Conservation (phyloP, 23 tunicate species). For the Oikopleura albicans region DNA sequence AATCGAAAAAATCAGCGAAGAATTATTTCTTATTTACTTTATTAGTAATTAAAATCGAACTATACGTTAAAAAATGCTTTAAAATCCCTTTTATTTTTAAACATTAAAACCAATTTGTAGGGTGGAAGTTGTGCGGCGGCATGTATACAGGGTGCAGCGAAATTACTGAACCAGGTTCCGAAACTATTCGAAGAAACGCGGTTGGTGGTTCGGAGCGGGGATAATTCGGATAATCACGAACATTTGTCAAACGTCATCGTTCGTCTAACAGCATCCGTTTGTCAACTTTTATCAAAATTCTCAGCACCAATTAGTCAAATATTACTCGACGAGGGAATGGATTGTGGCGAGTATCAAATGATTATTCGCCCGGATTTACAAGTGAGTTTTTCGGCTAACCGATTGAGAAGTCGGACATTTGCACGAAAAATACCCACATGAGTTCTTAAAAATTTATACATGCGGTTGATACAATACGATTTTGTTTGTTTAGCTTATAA, state of each 20-base stretch:
- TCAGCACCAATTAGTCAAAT: background rate
- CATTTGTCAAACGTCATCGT: background rate
- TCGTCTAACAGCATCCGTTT: background rate
- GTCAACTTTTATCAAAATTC: background rate
- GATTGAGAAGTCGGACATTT: too few species aligned
- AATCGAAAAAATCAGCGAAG: too few species aligned
- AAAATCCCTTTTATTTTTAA: too few species aligned
- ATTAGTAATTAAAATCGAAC: too few species aligned
- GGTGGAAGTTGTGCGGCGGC: background rate
- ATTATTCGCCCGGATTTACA: background rate
- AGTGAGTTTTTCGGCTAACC: too few species aligned
- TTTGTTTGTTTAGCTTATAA: too few species aligned
- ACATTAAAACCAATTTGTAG: too few species aligned
- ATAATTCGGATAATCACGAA: background rate
- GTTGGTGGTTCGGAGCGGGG: background rate
- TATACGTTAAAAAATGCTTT: too few species aligned
- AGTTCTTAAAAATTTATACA: too few species aligned
- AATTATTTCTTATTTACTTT: too few species aligned
- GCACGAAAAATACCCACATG: too few species aligned
- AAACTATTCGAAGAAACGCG: background rate
- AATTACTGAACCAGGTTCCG: background rate
- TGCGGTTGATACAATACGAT: too few species aligned
- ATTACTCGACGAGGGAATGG: background rate
- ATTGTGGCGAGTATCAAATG: background rate
- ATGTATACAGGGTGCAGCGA: background rate